A percentile compares a stretch with the other conserved stretches of the same genome.
Evolutionary conservation across 2,113 vertebrate genomes (phyloP).

Genomic region (Crotalus tigris): DNA sequence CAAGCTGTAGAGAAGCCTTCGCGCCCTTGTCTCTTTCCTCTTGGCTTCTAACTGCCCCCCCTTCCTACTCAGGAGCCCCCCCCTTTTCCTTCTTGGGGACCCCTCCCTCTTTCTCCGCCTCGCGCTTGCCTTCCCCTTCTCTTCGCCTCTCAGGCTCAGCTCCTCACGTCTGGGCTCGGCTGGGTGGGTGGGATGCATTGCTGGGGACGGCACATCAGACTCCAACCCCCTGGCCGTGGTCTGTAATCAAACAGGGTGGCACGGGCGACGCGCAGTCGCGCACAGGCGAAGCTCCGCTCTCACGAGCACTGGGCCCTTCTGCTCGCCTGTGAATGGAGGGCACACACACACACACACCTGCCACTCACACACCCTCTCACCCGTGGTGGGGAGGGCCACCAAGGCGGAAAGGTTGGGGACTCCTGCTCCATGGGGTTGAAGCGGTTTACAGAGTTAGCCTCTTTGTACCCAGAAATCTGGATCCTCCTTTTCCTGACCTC

Average conservation of each 20-base stretch:
- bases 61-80: background rate
- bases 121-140: background rate
- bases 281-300: no score
- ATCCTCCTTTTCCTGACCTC: background rate
- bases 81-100: background rate
- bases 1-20: background rate
- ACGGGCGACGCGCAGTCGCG: rapidly evolving
- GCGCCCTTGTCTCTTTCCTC: background rate
- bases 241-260: no score
- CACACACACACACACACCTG: rapidly evolving
- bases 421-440: no score
- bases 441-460: no score
- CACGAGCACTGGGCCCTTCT: no score
- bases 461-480: background rate
- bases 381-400: no score
- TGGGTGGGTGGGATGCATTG: background rate
- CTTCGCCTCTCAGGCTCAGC: background rate
- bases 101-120: background rate
- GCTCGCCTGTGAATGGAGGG: background rate
- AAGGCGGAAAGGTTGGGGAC: background rate
- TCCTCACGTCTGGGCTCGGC: background rate
- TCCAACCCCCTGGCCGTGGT: no score
- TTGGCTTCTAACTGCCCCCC: background rate
- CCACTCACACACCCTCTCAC: no score
- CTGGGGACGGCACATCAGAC: background rate